Evolutionary conservation across 2,797 vertebrate species (phyloP).

Genomic region (Philypnodon macrostomus): DNA sequence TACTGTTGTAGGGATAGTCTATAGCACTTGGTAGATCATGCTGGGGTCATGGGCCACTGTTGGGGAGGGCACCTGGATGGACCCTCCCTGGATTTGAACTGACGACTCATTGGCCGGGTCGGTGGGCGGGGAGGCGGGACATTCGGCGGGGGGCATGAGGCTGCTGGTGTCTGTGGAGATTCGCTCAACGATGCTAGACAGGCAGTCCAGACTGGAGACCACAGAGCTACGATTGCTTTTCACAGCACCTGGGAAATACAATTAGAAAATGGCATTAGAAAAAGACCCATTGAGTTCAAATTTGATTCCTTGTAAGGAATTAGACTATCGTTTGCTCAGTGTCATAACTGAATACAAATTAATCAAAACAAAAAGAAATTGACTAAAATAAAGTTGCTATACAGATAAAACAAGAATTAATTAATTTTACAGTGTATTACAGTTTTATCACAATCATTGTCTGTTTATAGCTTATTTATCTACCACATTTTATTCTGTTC

Average conservation of each 20-base stretch:
- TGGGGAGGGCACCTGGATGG: conserved; percentile 65
- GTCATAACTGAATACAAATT: too few relatives aligned
- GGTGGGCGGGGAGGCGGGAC: conserved; percentile 67
- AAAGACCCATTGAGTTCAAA: too few relatives aligned
- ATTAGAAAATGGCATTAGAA: neutral
- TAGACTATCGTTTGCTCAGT: too few relatives aligned
- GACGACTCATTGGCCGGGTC: conserved; percentile 48
- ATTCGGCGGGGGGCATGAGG: conserved; percentile 39
- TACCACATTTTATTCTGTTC: too few relatives aligned
- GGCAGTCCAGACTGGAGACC: conserved; percentile 92
- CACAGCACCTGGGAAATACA: conserved; percentile 63
- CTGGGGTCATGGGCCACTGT: conserved; percentile 72
- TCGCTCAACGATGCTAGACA: conserved; percentile 96
- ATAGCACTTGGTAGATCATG: conserved; percentile 90
- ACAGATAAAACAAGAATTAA: too few relatives aligned
- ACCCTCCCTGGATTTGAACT: conserved; percentile 40
- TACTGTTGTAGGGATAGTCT: conserved; percentile 53
- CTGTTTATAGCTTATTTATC: too few relatives aligned
- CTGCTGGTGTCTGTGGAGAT: conserved; percentile 88
- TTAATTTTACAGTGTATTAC: too few relatives aligned
- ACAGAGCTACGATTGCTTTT: conserved; percentile 78
- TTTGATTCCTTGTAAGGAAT: too few relatives aligned
- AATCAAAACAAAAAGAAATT: too few relatives aligned
- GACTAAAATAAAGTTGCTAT: too few relatives aligned
- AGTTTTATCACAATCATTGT: too few relatives aligned